Evolutionary conservation across 2,888 invertebrate genomes (phyloP).

Genomic region (Pteria penguin): DNA sequence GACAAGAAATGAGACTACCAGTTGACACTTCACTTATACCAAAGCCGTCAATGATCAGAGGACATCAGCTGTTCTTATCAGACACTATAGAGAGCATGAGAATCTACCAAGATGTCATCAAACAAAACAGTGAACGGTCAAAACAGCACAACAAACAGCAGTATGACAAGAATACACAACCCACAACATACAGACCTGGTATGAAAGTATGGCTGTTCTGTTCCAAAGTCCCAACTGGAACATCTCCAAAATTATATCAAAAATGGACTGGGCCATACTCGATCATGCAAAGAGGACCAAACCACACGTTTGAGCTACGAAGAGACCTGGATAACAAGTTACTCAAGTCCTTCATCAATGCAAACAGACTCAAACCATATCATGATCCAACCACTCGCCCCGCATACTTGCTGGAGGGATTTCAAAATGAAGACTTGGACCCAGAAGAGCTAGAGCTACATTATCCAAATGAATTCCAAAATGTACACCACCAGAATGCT

Average conservation of each 20-base stretch:
- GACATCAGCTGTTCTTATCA: slow-evolving; percentile 1
- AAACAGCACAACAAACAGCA: slow-evolving; percentile 34
- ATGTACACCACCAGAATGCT: not conserved
- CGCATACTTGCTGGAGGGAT: not conserved
- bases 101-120: not conserved
- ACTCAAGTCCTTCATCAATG: slow-evolving; percentile 10
- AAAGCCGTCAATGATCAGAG: slow-evolving; percentile 4
- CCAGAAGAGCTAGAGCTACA: slow-evolving; percentile 8
- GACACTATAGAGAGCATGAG: slow-evolving; percentile 7
- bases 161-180: slow-evolving; percentile 29
- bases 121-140: slow-evolving; percentile 9
- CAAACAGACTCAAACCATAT: slow-evolving; percentile 18
- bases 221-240: slow-evolving; percentile 10
- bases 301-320: slow-evolving; percentile 32
- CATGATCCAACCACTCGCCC: slow-evolving; percentile 2
- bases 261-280: slow-evolving; percentile 44
- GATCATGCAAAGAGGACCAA: slow-evolving; percentile 37
- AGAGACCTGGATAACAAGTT: slow-evolving; percentile 1
- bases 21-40: slow-evolving; percentile 36
- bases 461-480: not conserved
- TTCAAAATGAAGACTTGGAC: not conserved
- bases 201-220: slow-evolving; percentile 21
- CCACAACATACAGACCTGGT: not conserved
- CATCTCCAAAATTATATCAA: slow-evolving; percentile 28
- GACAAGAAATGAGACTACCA: slow-evolving; percentile 42